Conservation (phyloP, 2,797 vertebrate genomes). For the Zalophus californianus region DNA sequence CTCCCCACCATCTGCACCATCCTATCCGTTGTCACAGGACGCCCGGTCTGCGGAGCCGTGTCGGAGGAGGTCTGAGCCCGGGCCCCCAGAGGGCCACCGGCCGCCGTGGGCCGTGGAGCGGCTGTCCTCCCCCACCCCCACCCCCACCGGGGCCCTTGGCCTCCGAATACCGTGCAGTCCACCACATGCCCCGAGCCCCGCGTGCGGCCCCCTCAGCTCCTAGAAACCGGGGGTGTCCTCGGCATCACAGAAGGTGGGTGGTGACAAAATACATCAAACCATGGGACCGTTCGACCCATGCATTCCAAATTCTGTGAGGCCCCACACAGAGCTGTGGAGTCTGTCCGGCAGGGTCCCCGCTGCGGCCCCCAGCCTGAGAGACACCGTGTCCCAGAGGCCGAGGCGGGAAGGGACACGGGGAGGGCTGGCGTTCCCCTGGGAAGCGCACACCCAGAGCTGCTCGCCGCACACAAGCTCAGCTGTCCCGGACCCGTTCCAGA, state of each 20-base stretch:
- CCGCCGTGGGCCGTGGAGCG: too few relatives aligned
- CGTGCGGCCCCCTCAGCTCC: background rate
- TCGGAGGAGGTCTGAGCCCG: background rate
- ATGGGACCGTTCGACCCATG: background rate
- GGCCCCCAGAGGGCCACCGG: background rate
- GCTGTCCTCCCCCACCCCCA: background rate
- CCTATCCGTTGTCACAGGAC: background rate
- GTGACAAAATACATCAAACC: fast-evolving
- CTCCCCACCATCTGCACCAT: background rate
- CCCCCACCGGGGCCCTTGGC: background rate
- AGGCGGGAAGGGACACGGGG: background rate
- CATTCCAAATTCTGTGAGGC: background rate
- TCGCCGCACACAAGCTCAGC: background rate
- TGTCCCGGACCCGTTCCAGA: background rate
- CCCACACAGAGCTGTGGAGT: background rate
- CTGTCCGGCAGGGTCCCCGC: fast-evolving
- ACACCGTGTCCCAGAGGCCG: background rate
- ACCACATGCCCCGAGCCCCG: background rate
- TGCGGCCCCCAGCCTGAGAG: background rate
- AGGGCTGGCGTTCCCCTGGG: background rate
- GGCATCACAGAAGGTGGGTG: background rate
- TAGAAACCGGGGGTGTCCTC: background rate
- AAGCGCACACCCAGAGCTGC: background rate
- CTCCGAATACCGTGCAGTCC: fast-evolving
- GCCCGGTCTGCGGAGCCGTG: background rate